These are phyloP conservation scores for Chromis chromis DNA, from an alignment of 2,797 vertebrate species.

Conservation along the genomic window DNA sequence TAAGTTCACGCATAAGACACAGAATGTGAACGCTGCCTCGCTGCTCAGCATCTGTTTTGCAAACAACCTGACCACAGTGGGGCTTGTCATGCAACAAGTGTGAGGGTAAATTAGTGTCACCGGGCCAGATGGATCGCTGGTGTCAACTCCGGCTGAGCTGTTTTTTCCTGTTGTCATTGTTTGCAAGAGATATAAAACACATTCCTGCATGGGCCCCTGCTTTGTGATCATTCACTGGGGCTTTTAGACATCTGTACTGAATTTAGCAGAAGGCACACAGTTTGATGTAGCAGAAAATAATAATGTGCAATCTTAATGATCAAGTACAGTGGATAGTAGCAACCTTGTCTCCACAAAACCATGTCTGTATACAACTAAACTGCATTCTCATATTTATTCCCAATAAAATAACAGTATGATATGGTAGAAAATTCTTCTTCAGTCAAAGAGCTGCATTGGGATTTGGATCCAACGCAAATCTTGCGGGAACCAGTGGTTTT, in stretches of 20 bases:
- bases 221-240: not conserved
- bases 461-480: no score
- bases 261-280: not conserved
- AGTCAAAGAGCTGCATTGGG: no score
- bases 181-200: not conserved
- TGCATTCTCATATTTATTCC: no score
- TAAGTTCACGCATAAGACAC: not conserved
- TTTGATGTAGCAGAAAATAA: not conserved
- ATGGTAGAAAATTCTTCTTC: no score
- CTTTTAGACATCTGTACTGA: not conserved
- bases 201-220: not conserved
- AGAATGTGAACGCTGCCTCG: not conserved
- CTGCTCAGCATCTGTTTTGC: slow-evolving; percentile 18
- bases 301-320: not conserved
- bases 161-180: slow-evolving; percentile 23
- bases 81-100: not conserved
- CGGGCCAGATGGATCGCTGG: slow-evolving; percentile 24
- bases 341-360: no score
- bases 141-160: slow-evolving; percentile 12
- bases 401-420: no score
- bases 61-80: slow-evolving; percentile 13
- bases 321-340: no score
- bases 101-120: slow-evolving; percentile 17
- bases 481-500: no score
- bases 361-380: no score